These are phyloP conservation scores for Euplexia lucipara DNA, from an alignment of 2,888 invertebrate genomes.

Conservation along the genomic window DNA sequence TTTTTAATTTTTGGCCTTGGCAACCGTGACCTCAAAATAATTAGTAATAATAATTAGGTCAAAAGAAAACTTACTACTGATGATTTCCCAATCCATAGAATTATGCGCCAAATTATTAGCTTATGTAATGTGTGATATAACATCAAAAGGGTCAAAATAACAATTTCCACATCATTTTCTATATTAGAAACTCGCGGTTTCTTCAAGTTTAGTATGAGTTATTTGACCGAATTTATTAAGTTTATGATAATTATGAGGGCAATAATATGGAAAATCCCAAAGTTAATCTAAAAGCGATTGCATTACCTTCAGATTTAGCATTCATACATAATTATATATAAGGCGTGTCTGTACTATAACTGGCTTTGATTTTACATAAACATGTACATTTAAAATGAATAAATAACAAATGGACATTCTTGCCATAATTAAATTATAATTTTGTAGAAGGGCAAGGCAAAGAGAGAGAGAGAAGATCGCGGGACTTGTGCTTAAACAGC, in stretches of 20 bases:
- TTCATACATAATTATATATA: too few relatives aligned
- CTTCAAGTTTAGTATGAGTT: not conserved
- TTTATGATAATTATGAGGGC: not conserved
- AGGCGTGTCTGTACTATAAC: not conserved
- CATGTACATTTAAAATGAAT: slow-evolving; percentile 7
- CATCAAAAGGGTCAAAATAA: slow-evolving; percentile 2
- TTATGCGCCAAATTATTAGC: not conserved
- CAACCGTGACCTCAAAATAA: too few relatives aligned
- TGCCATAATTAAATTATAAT: too few relatives aligned
- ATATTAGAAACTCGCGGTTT: not conserved
- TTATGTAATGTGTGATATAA: slow-evolving; percentile 9
- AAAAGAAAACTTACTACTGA: not conserved
- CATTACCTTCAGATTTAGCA: not conserved
- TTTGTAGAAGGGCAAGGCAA: not conserved
- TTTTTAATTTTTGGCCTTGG: too few relatives aligned
- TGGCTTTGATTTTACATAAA: slow-evolving; percentile 2
- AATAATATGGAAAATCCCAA: not conserved
- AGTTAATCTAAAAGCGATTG: not conserved
- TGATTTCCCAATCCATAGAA: slow-evolving; percentile 10
- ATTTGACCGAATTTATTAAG: not conserved
- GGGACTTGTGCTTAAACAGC: too few relatives aligned
- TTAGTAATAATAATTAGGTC: slow-evolving; percentile 8
- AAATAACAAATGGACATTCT: not conserved
- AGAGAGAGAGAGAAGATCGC: not conserved
- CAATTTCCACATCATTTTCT: slow-evolving; percentile 20